These are phyloP conservation scores for Thecophora atra DNA, from an alignment of 2,888 invertebrate genomes.

Conservation along the genomic window DNA sequence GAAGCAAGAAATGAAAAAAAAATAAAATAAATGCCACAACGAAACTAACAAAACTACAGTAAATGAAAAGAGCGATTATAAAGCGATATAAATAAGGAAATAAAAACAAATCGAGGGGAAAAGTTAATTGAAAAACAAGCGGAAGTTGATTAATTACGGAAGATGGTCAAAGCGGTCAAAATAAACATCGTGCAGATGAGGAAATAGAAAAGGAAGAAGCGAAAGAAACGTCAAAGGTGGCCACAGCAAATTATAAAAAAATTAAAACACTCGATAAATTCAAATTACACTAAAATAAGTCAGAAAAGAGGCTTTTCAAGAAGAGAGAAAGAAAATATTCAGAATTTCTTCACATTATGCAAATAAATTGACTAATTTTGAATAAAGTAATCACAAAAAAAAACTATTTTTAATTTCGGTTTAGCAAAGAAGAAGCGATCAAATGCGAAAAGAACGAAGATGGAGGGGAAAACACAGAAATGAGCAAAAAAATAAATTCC, in stretches of 20 bases:
- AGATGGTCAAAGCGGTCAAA: slow-evolving; percentile 3
- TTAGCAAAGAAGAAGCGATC: too few species aligned
- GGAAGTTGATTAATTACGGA: slow-evolving; percentile 27
- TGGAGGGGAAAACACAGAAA: too few species aligned
- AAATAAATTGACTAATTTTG: neutral
- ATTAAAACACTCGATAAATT: neutral
- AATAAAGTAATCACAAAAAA: neutral
- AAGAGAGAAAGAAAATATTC: neutral
- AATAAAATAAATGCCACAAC: too few species aligned
- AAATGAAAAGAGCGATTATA: neutral
- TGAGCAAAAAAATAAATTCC: too few species aligned
- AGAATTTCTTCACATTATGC: neutral
- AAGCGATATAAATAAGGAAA: neutral
- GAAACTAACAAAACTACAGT: neutral
- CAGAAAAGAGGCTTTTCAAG: neutral
- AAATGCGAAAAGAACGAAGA: too few species aligned
- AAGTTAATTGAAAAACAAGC: slow-evolving; percentile 6
- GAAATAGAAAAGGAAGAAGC: neutral
- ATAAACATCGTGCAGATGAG: neutral
- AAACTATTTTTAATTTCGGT: neutral
- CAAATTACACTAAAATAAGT: neutral
- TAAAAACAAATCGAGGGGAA: neutral
- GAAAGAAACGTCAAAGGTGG: neutral
- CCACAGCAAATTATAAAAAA: too few species aligned
- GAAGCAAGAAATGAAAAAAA: too few species aligned